Evolutionary conservation across 2,113 vertebrate species (phyloP).

Genomic region (Brienomyrus brachyistius): DNA sequence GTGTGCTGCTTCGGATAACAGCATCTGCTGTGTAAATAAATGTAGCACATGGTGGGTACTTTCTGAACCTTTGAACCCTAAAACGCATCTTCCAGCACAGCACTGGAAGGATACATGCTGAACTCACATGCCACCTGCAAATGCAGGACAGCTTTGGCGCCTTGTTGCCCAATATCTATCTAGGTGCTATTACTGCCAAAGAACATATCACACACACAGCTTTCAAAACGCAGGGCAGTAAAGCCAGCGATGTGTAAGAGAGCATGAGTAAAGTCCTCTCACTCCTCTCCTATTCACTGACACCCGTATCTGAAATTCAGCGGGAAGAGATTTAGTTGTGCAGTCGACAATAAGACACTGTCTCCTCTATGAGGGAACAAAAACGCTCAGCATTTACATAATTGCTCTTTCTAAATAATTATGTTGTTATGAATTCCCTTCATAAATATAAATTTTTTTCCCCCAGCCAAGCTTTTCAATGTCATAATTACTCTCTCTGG

Average conservation of each 20-base stretch:
- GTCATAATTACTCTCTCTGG: background rate
- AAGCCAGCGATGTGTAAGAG: background rate
- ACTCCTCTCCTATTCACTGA: background rate
- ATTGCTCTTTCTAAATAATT: conserved; percentile 1
- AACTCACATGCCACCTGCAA: background rate
- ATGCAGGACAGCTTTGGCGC: background rate
- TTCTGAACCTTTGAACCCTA: background rate
- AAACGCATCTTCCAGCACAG: background rate
- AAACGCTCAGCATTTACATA: background rate
- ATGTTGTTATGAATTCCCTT: background rate
- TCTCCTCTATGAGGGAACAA: background rate
- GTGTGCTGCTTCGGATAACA: background rate
- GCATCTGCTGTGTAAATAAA: background rate
- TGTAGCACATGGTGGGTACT: background rate
- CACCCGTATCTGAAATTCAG: background rate
- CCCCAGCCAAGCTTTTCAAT: background rate
- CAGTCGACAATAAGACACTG: background rate
- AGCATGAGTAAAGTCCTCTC: background rate
- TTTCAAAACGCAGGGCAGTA: background rate
- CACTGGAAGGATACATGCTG: background rate
- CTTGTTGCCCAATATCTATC: background rate
- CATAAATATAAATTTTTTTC: background rate
- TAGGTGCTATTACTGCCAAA: background rate
- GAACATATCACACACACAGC: background rate
- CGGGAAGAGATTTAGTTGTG: background rate